Percentiles rank a stretch among this genome's conserved stretches.
Conservation (phyloP, 2,113 vertebrate species). For the Agelaius tricolor region DNA sequence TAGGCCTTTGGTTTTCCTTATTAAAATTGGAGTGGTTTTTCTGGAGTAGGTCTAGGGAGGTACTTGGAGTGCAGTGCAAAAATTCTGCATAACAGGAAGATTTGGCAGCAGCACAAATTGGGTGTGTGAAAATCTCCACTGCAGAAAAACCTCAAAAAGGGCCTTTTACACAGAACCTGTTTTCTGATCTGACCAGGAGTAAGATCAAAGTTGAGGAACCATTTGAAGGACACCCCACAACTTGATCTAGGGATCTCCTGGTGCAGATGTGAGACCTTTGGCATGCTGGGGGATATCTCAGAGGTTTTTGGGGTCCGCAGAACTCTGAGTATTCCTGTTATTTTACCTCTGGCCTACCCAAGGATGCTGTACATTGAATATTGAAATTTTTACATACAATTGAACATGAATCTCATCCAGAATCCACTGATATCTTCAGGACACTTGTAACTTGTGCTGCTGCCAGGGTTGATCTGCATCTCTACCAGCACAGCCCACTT, state of each 20-base stretch:
- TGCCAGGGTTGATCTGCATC: not conserved
- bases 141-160: not conserved
- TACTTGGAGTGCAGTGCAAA: not conserved
- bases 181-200: not conserved
- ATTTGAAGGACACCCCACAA: not conserved
- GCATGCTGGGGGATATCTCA: not conserved
- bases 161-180: not conserved
- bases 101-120: not conserved
- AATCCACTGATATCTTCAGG: not conserved
- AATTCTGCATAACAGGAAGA: not conserved
- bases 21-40: not conserved
- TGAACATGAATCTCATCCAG: not conserved
- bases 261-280: not conserved
- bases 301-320: not conserved
- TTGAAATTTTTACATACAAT: accelerated
- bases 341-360: not conserved
- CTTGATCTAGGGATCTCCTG: not conserved
- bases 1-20: not conserved
- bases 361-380: not conserved
- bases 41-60: not conserved
- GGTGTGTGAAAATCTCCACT: not conserved
- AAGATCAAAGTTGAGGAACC: not conserved
- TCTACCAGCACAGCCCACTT: not conserved
- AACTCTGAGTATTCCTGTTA: not conserved
- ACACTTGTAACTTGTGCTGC: not conserved